Conservation (phyloP, 2,113 vertebrate species). For the Aphyosemion australe region DNA sequence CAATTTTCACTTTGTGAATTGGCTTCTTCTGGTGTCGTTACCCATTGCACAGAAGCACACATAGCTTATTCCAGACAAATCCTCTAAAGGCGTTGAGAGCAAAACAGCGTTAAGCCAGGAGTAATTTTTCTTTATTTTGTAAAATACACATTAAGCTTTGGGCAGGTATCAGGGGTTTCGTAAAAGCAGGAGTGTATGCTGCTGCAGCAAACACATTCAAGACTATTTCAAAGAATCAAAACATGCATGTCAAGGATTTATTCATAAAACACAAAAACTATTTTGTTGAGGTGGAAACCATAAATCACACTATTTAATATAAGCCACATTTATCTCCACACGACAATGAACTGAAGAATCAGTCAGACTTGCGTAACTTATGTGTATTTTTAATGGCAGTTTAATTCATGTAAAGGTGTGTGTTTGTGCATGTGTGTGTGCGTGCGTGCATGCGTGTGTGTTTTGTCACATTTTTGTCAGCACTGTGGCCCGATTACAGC, state of each 20-base stretch:
- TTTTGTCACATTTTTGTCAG: conserved; percentile 48
- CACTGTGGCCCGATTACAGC: conserved; percentile 58
- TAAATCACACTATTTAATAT: conserved; percentile 35
- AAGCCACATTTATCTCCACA: too few relatives aligned
- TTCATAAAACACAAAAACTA: background rate
- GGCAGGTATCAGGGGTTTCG: background rate
- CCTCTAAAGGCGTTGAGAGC: background rate
- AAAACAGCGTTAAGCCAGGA: conserved; percentile 4
- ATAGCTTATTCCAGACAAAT: conserved; percentile 36
- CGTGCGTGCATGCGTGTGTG: background rate
- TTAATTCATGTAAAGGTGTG: too few relatives aligned
- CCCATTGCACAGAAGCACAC: conserved; percentile 37
- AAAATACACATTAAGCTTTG: conserved; percentile 18
- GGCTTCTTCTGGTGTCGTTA: conserved; percentile 59
- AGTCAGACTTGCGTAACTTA: background rate
- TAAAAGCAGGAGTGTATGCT: conserved; percentile 1
- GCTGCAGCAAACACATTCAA: conserved; percentile 4
- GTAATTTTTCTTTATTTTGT: background rate
- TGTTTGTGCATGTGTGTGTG: background rate
- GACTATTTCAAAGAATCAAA: conserved; percentile 10
- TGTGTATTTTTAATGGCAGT: too few relatives aligned
- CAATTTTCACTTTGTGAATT: conserved; percentile 63
- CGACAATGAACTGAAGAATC: conserved; percentile 2
- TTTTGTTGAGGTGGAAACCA: conserved; percentile 45
- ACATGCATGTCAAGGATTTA: conserved; percentile 5